These are phyloP conservation scores for Gasterosteus nipponicus DNA, from an alignment of 2,113 vertebrate genomes.

Conservation along the genomic window DNA sequence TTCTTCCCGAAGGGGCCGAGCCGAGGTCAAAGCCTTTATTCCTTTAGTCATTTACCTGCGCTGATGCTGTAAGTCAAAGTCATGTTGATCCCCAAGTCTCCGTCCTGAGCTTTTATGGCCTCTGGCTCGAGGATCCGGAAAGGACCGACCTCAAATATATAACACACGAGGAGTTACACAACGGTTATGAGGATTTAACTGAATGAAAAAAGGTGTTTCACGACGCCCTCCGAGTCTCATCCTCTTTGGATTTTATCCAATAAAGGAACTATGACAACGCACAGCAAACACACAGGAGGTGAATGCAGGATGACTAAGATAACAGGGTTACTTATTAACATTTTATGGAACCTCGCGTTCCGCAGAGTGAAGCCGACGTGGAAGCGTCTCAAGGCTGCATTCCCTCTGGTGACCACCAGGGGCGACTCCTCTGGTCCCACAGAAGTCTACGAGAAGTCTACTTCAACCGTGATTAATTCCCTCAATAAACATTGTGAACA, in stretches of 20 bases:
- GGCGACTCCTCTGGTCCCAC: background rate
- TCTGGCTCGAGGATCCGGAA: slow-evolving; percentile 71
- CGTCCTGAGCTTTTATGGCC: slow-evolving; percentile 81
- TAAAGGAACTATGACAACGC: no score
- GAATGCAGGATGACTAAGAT: no score
- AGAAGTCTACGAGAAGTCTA: no score
- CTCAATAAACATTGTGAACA: background rate
- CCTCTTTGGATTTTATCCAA: no score
- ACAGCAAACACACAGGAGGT: no score
- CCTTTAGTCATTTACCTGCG: slow-evolving; percentile 47
- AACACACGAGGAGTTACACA: background rate
- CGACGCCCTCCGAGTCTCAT: background rate
- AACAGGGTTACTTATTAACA: no score
- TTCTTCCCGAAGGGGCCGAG: background rate
- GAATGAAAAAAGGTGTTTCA: no score
- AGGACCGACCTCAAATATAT: slow-evolving; percentile 62
- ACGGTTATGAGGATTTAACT: background rate
- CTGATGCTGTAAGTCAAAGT: slow-evolving; percentile 79
- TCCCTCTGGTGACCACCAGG: background rate
- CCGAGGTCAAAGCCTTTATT: background rate
- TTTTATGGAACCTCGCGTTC: no score
- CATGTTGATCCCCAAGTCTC: slow-evolving; percentile 82
- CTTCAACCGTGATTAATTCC: no score
- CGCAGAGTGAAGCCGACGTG: no score
- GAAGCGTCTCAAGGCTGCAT: no score